Evolutionary conservation across 1,140 invertebrate species (phyloP).

Genomic region (Ips typographus): DNA sequence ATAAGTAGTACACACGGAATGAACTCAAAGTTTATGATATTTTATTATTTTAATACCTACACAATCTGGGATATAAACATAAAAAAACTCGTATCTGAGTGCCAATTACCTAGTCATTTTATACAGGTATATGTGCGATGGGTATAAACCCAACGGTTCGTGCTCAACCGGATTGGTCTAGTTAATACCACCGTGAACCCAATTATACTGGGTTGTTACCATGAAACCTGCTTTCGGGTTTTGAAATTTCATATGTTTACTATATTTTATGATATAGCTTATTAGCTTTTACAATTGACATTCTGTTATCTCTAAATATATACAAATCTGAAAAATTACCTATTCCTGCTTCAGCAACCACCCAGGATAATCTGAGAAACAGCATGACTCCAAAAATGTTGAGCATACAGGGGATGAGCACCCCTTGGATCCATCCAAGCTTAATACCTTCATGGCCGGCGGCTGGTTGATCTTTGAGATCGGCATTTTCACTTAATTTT

Average conservation of each 20-base stretch:
- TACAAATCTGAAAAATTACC: conserved; percentile 42
- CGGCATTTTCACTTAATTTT: conserved; percentile 21
- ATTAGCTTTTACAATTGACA: too few species aligned
- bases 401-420: conserved; percentile 79
- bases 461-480: conserved; percentile 19
- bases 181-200: conserved; percentile 15
- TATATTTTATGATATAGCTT: too few species aligned
- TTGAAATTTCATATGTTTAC: too few species aligned
- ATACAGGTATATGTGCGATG: background rate
- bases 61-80: background rate
- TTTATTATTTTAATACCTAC: too few species aligned
- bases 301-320: background rate
- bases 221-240: too few species aligned
- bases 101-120: background rate
- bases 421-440: conserved; percentile 83
- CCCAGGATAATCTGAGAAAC: conserved; percentile 82
- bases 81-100: background rate
- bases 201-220: conserved; percentile 13
- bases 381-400: conserved; percentile 90
- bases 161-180: conserved; percentile 13
- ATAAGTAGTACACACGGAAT: too few species aligned
- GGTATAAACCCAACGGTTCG: background rate
- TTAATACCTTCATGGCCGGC: conserved; percentile 61
- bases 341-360: conserved; percentile 79
- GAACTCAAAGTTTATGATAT: too few species aligned